Base-by-base conservation (phyloP, 2,113 vertebrate genomes). In the Brachyhypopomus occidentalis region DNA sequence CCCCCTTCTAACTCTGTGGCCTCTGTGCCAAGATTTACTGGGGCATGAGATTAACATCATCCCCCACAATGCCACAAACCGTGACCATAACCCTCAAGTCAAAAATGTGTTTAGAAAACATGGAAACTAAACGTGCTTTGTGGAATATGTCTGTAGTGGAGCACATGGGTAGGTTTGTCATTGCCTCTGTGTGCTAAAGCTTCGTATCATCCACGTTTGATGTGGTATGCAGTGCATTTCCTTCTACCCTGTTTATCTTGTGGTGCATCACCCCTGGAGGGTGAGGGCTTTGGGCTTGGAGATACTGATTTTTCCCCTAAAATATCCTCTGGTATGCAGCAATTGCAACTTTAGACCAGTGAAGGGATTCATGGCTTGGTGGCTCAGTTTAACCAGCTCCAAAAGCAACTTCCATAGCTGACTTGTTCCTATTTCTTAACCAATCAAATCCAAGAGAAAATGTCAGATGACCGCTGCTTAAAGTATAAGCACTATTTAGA, bases 41-140 rank as follows among this genome's bases (percentile, higher is more conserved):
- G 52, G 79, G 62, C 72, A 34, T 70, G 34, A 81, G 77, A 84
- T 84, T 84, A 83, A 80, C 77, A 80, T 55, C 66, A 56, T 72
- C 30, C 67, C 63, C 76, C 58, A 52, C 80, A 77, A 83, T 38
- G 73, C 78, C 45, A 56, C 84, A 84, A 78, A 82, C 83, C 60
- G 56, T 85, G 67, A 85, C 45, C 62, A 52, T 86, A 76, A 38
- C 34, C 45, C 12, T 41, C 59, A 27, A 30, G 27, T 48, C 22
- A 48, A 45, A 72, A 79, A 63, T 64, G 66, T 59, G 3, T 73
- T 71, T 19, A 70, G 72, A 81, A 63, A 1, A 34, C 36, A 22
- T 58, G 36, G 11, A 74, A 72, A 12, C 72, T 64, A 20, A 78
- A 36, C 71, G 36, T 80, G 75, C 22, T 34, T 3, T 70, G 66